Base-by-base conservation (phyloP, 2,797 vertebrate genomes). In the Threskiornis aethiopicus region DNA sequence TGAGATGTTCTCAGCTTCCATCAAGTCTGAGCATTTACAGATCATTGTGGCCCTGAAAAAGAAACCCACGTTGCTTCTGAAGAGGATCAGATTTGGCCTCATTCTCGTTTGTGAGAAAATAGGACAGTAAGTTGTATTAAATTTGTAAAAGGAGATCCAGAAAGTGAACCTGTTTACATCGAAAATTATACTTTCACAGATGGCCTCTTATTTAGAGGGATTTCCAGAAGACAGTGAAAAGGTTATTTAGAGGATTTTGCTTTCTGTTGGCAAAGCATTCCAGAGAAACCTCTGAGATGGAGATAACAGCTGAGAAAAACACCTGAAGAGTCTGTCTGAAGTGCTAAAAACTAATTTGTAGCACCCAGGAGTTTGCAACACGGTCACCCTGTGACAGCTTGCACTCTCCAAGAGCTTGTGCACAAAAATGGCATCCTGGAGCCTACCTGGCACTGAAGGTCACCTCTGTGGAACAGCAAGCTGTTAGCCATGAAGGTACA, bases 301-400 rank as follows among this genome's bases (percentile, higher is more conserved):
- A 78, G 61, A 3, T 46, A 90, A 89, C 33, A 88, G 55, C 84
- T 67, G 65, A 92, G 49, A 26, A 57, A 82, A 90, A 71, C 81
- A 83, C 66, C 64, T 78, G 84, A 94, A 70, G 81, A 52, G 17
- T 29, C 69, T 51, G 52, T 85, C 52, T 66, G 70, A 93, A 79
- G 93, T 85, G 86, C 57, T 94, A 95, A 92, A 95, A 95, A 87
- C 35, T 92, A 90, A 95, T 93, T 92, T 90, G 59, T 78, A 64
- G 81, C 3, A 3, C 84, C 77, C 84, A 87, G 75, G 89, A 93
- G 14, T 87, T 79, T 90, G 77, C 90, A 95, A 55, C 47, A 89
- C 90, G 84, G 66, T 89, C 44, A 33, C 52, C 17, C 54, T 87
- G 84, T 59, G 85, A 89, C 91, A 92, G 96, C 86, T 92, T 73